Conservation (phyloP, 2,888 invertebrate species). For the Scaptomyza parva region DNA sequence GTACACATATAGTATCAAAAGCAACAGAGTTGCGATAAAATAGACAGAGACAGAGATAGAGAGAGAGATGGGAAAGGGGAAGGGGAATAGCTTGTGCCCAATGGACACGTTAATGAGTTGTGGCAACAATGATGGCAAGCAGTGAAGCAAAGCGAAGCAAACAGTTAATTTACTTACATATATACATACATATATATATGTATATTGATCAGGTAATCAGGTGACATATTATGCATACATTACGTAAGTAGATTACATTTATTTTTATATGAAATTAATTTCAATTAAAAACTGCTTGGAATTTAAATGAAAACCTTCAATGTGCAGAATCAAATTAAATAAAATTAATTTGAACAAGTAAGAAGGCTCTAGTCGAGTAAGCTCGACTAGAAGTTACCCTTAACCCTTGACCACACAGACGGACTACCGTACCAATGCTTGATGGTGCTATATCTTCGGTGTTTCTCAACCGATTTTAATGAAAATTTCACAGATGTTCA, state of each 20-base stretch:
- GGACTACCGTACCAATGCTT: no score
- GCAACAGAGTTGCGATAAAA: constrained; percentile 3
- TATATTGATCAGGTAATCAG: constrained; percentile 5
- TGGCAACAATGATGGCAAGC: constrained; percentile 41
- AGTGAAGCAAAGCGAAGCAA: constrained; percentile 26
- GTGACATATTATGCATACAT: not conserved
- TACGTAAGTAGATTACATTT: not conserved
- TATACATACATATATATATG: no score
- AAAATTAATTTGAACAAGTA: no score
- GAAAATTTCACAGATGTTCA: no score
- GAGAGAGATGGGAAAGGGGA: not conserved
- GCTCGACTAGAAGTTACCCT: no score
- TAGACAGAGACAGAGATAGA: not conserved
- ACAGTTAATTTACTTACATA: constrained; percentile 26
- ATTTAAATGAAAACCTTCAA: not conserved
- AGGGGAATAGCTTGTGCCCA: no score
- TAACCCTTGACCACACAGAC: no score
- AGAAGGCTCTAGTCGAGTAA: no score
- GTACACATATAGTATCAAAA: not conserved
- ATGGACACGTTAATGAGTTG: constrained; percentile 28
- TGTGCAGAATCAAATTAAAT: not conserved
- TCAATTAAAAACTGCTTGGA: not conserved
- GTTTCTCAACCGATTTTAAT: no score
- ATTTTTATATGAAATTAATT: not conserved
- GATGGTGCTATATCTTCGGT: no score